Conservation (phyloP, 2,113 vertebrate genomes). For the Narcine bancroftii region DNA sequence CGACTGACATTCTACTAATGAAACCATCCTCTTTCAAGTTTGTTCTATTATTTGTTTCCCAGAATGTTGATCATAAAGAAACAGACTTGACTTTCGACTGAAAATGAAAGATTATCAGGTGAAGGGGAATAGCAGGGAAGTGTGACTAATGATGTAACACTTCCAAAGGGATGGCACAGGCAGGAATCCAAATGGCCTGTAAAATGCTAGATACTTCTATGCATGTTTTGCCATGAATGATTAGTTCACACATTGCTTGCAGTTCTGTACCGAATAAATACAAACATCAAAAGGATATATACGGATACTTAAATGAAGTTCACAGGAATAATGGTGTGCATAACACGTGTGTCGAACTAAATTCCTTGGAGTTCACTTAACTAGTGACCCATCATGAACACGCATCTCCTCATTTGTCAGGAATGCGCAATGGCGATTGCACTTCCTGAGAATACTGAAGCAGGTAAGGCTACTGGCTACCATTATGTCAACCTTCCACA, state of each 20-base stretch:
- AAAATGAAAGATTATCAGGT: neutral
- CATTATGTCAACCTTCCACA: no score
- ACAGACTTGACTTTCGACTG: neutral
- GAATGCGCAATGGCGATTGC: no score
- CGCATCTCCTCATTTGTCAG: no score
- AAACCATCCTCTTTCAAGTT: neutral
- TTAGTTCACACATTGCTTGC: neutral
- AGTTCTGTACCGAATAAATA: neutral
- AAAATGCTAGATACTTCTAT: neutral
- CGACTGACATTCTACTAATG: conserved; percentile 6
- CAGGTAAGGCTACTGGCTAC: no score
- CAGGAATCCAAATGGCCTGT: neutral
- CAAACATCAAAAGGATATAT: neutral
- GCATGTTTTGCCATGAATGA: neutral
- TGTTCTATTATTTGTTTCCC: neutral
- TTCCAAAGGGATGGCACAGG: neutral
- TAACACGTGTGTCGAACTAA: no score
- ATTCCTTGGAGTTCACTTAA: no score
- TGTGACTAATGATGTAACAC: neutral
- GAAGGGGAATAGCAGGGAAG: neutral
- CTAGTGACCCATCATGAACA: no score
- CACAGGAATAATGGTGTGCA: neutral
- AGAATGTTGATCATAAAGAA: neutral
- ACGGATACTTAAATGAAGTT: neutral
- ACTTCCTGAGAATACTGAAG: no score